Conservation (phyloP, 2,113 vertebrate species). For the Lota lota region DNA sequence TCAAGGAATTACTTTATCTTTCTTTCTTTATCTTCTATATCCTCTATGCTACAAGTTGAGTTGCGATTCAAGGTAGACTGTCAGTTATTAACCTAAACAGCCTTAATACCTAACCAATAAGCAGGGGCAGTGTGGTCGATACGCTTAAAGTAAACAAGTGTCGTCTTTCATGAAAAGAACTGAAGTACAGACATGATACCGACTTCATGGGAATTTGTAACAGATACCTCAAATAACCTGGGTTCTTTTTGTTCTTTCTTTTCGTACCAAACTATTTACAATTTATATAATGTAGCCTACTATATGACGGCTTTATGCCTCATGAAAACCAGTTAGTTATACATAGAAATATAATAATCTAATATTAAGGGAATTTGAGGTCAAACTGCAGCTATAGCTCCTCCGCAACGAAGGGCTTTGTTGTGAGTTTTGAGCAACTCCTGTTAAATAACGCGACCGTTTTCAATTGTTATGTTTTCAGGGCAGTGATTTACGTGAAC, state of each 20-base stretch:
- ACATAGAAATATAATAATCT: too few species aligned
- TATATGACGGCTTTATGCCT: too few species aligned
- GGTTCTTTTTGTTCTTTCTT: background rate
- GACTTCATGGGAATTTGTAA: background rate
- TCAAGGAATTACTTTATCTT: slow-evolving; percentile 50
- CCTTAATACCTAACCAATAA: slow-evolving; percentile 24
- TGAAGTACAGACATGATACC: slow-evolving; percentile 19
- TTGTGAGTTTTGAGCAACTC: too few species aligned
- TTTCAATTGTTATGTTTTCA: too few species aligned
- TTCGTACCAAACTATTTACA: too few species aligned
- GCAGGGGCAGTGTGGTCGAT: slow-evolving; percentile 4
- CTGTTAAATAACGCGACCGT: too few species aligned
- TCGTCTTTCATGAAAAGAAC: slow-evolving; percentile 2
- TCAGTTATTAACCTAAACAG: slow-evolving; percentile 49
- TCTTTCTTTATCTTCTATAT: slow-evolving; percentile 57
- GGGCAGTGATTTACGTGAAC: too few species aligned
- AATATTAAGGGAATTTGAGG: too few species aligned
- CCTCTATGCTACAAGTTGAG: slow-evolving; percentile 33
- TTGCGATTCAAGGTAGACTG: slow-evolving; percentile 17
- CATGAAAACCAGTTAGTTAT: too few species aligned
- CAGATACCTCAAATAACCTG: background rate
- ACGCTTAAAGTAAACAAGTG: slow-evolving; percentile 40
- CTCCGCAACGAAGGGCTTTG: too few species aligned
- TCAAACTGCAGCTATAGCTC: too few species aligned
- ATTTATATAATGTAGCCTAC: too few species aligned